Percentiles rank a stretch among this genome's conserved stretches.
These are phyloP conservation scores for Halocynthia aurantium DNA, from an alignment of 23 tunicate genomes.

Conservation along the genomic window DNA sequence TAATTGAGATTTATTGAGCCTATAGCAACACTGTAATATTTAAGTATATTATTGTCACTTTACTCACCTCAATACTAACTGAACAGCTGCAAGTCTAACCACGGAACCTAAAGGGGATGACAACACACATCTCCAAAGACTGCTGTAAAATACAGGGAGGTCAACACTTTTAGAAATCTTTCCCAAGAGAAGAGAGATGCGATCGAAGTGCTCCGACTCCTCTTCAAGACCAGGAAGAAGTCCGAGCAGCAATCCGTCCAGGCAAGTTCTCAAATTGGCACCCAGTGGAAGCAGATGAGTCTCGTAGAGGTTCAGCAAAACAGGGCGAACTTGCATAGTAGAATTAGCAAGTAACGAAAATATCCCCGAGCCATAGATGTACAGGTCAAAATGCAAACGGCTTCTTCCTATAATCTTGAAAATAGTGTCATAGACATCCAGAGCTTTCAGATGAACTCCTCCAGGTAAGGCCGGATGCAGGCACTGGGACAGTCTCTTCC, in stretches of 20 bases:
- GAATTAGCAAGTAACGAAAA: conserved; percentile 74
- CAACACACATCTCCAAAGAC: conserved; percentile 73
- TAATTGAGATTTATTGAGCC: too few relatives aligned
- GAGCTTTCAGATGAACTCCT: conserved; percentile 88
- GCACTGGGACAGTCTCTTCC: conserved; percentile 86
- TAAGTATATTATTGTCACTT: too few relatives aligned
- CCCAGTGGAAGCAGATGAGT: conserved; percentile 63
- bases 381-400: conserved; percentile 46
- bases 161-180: conserved; percentile 50
- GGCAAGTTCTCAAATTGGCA: conserved; percentile 19
- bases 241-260: conserved; percentile 77
- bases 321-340: conserved; percentile 85
- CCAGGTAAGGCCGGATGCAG: conserved; percentile 95
- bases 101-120: conserved; percentile 42
- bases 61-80: conserved; percentile 38
- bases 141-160: conserved; percentile 40
- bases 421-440: conserved; percentile 75
- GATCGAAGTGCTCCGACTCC: conserved; percentile 73
- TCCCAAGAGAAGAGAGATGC: conserved; percentile 35
- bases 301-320: conserved; percentile 61
- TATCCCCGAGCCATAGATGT: conserved; percentile 73
- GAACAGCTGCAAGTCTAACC: conserved; percentile 62
- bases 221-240: conserved; percentile 87
- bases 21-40: too few relatives aligned
- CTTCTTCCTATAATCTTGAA: conserved; percentile 54